phyloP scores from a whole-genome alignment of 2,888 invertebrate genomes.

The Elmis aenea region DNA sequence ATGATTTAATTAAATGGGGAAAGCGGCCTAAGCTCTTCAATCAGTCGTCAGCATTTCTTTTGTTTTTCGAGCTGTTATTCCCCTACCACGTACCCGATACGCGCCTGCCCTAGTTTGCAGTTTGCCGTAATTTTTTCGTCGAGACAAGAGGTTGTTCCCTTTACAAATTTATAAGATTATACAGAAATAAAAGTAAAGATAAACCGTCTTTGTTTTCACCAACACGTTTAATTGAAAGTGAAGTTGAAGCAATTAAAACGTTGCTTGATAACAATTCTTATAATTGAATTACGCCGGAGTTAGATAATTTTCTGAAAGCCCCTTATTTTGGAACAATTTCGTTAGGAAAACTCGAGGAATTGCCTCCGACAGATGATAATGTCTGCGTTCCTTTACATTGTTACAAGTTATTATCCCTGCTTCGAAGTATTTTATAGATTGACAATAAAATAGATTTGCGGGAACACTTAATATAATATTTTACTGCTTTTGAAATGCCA shows the following conservation, averaged over 20 bases:
- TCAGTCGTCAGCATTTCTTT: slow-evolving; percentile 8
- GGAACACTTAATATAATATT: slow-evolving; percentile 15
- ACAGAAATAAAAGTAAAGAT: too few relatives aligned
- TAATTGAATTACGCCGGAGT: slow-evolving; percentile 10
- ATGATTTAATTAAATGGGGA: slow-evolving; percentile 12
- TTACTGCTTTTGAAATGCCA: slow-evolving; percentile 14
- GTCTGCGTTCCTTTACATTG: slow-evolving; percentile 7
- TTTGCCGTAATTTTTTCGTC: background rate
- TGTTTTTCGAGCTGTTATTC: slow-evolving; percentile 9
- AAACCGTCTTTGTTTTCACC: slow-evolving; percentile 13
- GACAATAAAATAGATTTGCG: slow-evolving; percentile 18
- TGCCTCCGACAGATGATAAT: slow-evolving; percentile 3
- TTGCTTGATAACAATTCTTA: slow-evolving; percentile 5
- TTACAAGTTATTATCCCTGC: slow-evolving; percentile 11
- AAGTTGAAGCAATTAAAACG: slow-evolving; percentile 9
- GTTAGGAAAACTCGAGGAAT: slow-evolving; percentile 7
- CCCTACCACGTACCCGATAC: slow-evolving; percentile 3
- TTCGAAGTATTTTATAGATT: slow-evolving; percentile 13
- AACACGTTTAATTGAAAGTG: slow-evolving; percentile 9
- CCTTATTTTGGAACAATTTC: slow-evolving; percentile 11
- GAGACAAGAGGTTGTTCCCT: background rate
- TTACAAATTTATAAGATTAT: too few relatives aligned
- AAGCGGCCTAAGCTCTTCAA: slow-evolving; percentile 9
- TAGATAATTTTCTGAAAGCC: slow-evolving; percentile 9
- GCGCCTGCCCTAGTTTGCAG: slow-evolving; percentile 7